phyloP scores from a whole-genome alignment of 2,888 invertebrate species.

The Drosophila leonis region DNA sequence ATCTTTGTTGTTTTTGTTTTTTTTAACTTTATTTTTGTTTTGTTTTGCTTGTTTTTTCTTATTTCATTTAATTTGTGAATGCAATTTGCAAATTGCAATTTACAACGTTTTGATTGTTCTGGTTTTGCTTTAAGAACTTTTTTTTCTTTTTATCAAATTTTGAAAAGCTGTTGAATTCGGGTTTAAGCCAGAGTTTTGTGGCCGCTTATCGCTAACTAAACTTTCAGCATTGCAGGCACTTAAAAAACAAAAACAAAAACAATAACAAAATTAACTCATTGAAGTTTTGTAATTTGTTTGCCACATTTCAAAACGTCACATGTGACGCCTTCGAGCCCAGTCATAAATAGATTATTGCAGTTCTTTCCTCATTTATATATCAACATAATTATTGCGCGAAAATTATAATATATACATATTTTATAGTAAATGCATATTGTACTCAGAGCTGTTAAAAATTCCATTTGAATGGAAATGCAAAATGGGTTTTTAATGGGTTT shows the following conservation, averaged over 20 bases:
- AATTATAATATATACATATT: background rate
- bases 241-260: background rate
- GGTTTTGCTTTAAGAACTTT: conserved; percentile 2
- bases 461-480: too few species aligned
- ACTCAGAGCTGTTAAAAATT: too few species aligned
- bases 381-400: background rate
- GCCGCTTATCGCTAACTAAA: background rate
- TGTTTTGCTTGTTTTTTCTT: background rate
- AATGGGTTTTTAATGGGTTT: too few species aligned
- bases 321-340: background rate
- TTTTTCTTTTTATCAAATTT: conserved; percentile 17
- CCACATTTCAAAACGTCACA: background rate
- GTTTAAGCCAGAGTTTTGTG: background rate
- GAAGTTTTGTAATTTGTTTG: background rate
- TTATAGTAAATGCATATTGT: too few species aligned
- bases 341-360: background rate
- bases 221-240: background rate
- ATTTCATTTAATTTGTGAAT: background rate
- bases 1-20: background rate
- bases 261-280: background rate
- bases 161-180: conserved; percentile 22
- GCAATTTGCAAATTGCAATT: conserved; percentile 18
- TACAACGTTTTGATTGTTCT: conserved; percentile 21
- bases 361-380: background rate
- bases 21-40: conserved; percentile 8